A percentile compares a stretch with the other conserved stretches of the same genome.
These are phyloP conservation scores for Pachyramphus minor DNA, from an alignment of 2,113 vertebrate genomes.

Conservation along the genomic window DNA sequence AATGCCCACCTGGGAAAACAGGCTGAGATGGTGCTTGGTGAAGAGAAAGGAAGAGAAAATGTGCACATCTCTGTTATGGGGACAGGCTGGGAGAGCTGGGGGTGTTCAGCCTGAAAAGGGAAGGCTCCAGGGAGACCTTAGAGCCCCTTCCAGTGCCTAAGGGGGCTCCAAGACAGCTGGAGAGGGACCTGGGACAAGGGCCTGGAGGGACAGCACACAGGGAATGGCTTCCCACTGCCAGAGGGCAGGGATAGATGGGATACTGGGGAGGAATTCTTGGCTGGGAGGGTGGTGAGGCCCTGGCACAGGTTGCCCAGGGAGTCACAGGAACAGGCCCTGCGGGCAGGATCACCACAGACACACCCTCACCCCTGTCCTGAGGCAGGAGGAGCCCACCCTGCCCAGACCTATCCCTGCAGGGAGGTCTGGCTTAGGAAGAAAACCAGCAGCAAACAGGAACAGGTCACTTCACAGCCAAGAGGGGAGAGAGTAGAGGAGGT, in stretches of 20 bases:
- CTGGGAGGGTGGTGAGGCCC: accelerated
- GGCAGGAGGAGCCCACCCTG: neutral
- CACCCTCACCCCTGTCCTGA: neutral
- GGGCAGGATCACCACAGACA: neutral
- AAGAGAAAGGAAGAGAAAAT: neutral
- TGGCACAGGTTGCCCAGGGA: neutral
- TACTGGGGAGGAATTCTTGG: neutral
- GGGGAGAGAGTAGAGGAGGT: neutral
- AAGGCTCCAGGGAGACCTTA: neutral
- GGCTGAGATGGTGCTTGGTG: neutral
- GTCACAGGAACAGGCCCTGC: accelerated
- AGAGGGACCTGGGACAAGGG: neutral
- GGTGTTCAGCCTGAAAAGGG: accelerated
- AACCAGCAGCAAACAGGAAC: neutral
- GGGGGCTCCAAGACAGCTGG: neutral
- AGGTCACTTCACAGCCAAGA: neutral
- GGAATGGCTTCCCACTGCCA: neutral
- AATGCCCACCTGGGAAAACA: neutral
- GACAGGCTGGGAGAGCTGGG: neutral
- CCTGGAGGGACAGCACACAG: neutral
- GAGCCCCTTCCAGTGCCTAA: accelerated
- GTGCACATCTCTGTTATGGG: neutral
- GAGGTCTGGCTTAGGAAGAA: neutral
- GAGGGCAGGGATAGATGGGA: neutral
- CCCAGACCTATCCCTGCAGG: neutral